phyloP scores from a whole-genome alignment of 2,113 vertebrate genomes.

The Neodontobutis hainanensis region DNA sequence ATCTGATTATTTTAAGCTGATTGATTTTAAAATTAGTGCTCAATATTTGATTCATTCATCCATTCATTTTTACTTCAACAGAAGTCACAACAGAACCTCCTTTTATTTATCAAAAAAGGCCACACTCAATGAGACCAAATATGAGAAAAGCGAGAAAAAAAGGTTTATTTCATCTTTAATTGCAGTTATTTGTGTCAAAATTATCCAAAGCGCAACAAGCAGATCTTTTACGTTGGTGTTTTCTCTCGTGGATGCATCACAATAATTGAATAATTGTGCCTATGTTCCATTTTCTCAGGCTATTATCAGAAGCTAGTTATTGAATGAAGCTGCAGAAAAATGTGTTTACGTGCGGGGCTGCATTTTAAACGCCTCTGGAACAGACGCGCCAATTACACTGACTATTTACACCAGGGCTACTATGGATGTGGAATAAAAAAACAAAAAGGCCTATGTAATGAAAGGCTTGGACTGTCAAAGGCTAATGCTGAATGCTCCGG shows the following conservation, averaged over 20 bases:
- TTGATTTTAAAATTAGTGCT: too few species aligned
- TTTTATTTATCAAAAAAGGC: not conserved
- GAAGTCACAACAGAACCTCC: too few species aligned
- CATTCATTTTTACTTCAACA: too few species aligned
- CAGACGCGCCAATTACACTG: not conserved
- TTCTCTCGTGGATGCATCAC: not conserved
- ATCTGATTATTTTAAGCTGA: too few species aligned
- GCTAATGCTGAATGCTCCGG: constrained; percentile 14
- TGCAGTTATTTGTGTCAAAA: not conserved
- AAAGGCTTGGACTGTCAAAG: constrained; percentile 10
- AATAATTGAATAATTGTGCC: not conserved
- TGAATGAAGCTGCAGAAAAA: not conserved
- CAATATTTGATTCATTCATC: too few species aligned
- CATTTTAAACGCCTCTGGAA: not conserved
- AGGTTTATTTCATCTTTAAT: not conserved
- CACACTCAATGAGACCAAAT: not conserved
- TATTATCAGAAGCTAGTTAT: not conserved
- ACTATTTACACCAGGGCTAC: not conserved
- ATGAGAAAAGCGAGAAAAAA: not conserved
- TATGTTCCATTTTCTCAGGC: not conserved
- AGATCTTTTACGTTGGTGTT: not conserved
- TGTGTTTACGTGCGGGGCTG: not conserved
- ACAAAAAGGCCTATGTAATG: constrained; percentile 1
- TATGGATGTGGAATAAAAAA: not conserved
- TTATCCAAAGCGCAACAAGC: not conserved